Conservation (phyloP, 2,888 invertebrate species). For the Oxyteleia sp. region DNA sequence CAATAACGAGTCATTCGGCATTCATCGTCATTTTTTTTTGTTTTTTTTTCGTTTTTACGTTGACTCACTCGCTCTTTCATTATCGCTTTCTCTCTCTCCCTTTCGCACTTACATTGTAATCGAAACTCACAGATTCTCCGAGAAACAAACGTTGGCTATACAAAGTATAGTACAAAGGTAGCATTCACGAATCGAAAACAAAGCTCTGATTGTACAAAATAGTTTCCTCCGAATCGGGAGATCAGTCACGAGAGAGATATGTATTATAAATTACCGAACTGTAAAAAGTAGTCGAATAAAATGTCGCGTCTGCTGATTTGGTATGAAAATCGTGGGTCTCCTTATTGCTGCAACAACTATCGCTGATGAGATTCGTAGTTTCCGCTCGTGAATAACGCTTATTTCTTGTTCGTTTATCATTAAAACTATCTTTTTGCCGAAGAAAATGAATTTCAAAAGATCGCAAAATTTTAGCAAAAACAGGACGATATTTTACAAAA, state of each 20-base stretch:
- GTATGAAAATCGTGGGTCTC: constrained; percentile 47
- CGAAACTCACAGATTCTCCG: constrained; percentile 62
- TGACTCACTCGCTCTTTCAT: constrained; percentile 36
- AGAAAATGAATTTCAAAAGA: neutral
- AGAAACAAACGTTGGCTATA: constrained; percentile 67
- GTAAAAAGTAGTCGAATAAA: constrained; percentile 70
- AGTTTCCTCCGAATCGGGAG: constrained; percentile 70
- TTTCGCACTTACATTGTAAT: constrained; percentile 59
- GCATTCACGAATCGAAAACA: constrained; percentile 67
- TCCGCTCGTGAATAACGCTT: constrained; percentile 3
- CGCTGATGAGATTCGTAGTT: constrained; percentile 66
- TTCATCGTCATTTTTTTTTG: constrained; percentile 42
- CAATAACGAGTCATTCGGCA: constrained; percentile 57
- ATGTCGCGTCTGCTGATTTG: constrained; percentile 37
- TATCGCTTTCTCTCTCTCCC: constrained; percentile 45
- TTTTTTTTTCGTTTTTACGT: constrained; percentile 27
- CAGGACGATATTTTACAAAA: no score
- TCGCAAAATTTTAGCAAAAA: no score
- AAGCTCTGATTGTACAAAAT: constrained; percentile 73
- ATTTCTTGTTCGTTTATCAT: neutral
- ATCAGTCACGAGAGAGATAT: constrained; percentile 73
- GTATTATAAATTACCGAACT: constrained; percentile 71
- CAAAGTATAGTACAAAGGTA: constrained; percentile 69
- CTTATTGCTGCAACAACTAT: constrained; percentile 67
- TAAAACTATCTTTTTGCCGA: neutral